phyloP scores from a whole-genome alignment of 2,888 invertebrate genomes.

The Ischnus inquisitorius region DNA sequence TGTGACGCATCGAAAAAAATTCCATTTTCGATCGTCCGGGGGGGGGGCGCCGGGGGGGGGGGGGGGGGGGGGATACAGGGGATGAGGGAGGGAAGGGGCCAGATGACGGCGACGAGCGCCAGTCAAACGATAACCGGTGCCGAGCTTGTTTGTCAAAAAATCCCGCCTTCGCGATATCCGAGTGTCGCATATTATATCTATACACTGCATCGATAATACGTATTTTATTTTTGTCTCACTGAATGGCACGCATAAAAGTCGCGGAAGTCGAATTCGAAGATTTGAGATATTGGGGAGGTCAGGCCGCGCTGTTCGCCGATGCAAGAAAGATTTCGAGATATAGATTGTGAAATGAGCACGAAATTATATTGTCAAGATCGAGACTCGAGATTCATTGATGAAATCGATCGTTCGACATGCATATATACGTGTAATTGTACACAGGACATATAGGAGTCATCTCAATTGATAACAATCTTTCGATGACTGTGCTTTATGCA shows the following conservation, averaged over 20 bases:
- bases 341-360: background rate
- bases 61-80: too few relatives aligned
- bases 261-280: slow-evolving; percentile 53
- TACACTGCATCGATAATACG: slow-evolving; percentile 32
- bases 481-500: background rate
- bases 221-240: slow-evolving; percentile 45
- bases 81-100: background rate
- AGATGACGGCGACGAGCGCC: slow-evolving; percentile 37
- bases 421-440: background rate
- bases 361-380: slow-evolving; percentile 17
- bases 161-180: slow-evolving; percentile 30
- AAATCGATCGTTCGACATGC: background rate
- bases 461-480: slow-evolving; percentile 16
- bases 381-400: slow-evolving; percentile 6
- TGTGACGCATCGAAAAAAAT: slow-evolving; percentile 64
- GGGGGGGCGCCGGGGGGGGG: too few relatives aligned
- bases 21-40: slow-evolving; percentile 45
- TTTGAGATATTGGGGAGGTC: slow-evolving; percentile 37
- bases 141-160: slow-evolving; percentile 49
- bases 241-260: slow-evolving; percentile 35
- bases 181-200: background rate
- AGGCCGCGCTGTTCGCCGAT: background rate
- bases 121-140: slow-evolving; percentile 12
- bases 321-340: slow-evolving; percentile 9
- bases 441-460: slow-evolving; percentile 1